A percentile compares a stretch with the other conserved stretches of the same genome.
Conservation (phyloP, 2,888 invertebrate species). For the Galeruca laticollis region DNA sequence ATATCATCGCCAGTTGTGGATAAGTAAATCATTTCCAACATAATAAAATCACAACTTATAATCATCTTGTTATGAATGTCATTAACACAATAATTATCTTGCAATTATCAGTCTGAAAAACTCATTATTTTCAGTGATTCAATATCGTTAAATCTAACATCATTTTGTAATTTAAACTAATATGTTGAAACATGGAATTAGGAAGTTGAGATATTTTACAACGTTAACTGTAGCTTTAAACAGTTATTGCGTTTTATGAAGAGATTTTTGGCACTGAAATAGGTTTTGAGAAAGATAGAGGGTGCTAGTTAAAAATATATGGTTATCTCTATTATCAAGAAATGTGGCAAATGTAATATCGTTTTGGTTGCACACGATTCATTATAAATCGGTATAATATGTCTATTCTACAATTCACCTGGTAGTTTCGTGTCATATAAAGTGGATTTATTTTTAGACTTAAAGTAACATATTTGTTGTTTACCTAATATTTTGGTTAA, state of each 20-base stretch:
- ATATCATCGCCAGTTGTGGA: too few species aligned
- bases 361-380: background rate
- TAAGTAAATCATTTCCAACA: too few species aligned
- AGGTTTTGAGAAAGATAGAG: background rate
- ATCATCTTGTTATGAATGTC: too few species aligned
- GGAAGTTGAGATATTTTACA: background rate
- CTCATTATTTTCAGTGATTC: too few species aligned
- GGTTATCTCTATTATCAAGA: slow-evolving; percentile 5
- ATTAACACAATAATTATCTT: too few species aligned
- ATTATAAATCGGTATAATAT: slow-evolving; percentile 2
- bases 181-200: background rate
- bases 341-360: slow-evolving; percentile 5
- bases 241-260: slow-evolving; percentile 17
- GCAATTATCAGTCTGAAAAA: too few species aligned
- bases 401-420: background rate
- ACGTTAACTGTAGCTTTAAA: slow-evolving; percentile 8
- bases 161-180: background rate
- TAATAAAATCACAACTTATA: too few species aligned
- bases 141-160: background rate
- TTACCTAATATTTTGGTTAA: too few species aligned
- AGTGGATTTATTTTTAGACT: background rate
- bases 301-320: slow-evolving; percentile 11
- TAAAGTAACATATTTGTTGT: too few species aligned
- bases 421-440: background rate
- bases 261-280: slow-evolving; percentile 10